These are phyloP conservation scores for Patagioenas fasciata DNA, from an alignment of 2,113 vertebrate genomes.

Conservation along the genomic window DNA sequence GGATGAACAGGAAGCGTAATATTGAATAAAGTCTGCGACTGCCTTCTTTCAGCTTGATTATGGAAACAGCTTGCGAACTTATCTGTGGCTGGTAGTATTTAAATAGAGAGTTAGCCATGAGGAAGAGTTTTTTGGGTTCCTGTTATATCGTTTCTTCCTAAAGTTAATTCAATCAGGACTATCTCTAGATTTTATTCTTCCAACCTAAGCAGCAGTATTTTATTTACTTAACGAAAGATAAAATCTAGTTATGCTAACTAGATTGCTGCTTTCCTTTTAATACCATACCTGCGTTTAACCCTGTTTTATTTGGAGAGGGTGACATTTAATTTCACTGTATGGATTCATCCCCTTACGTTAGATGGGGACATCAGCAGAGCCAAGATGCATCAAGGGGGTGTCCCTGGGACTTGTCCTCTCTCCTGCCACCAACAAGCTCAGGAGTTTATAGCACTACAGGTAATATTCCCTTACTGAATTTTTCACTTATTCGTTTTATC, in stretches of 20 bases:
- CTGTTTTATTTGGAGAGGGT: not conserved
- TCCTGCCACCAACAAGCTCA: not conserved
- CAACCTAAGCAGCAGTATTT: not conserved
- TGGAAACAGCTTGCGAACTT: not conserved
- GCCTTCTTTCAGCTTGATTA: constrained; percentile 16
- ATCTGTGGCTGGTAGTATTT: not conserved
- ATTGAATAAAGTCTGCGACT: not conserved
- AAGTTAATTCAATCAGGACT: constrained; percentile 25
- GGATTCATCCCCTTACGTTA: not conserved
- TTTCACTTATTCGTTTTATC: not conserved
- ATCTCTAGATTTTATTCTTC: not conserved
- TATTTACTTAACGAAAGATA: constrained; percentile 35
- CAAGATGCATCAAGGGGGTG: not conserved
- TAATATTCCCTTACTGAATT: not conserved
- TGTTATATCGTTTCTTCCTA: not conserved
- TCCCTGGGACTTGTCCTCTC: not conserved
- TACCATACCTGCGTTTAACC: constrained; percentile 1
- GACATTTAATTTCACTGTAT: not conserved
- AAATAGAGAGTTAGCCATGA: constrained; percentile 2
- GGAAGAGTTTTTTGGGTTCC: constrained; percentile 7
- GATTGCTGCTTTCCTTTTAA: constrained; percentile 43
- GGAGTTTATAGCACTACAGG: not conserved
- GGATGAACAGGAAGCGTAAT: not conserved
- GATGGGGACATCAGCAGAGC: not conserved
- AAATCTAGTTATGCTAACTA: constrained; percentile 19